Evolutionary conservation across 2,888 invertebrate genomes (phyloP), one percentile per base, ranked within the genome.

Genomic region (Celastrina argiolus): DNA sequence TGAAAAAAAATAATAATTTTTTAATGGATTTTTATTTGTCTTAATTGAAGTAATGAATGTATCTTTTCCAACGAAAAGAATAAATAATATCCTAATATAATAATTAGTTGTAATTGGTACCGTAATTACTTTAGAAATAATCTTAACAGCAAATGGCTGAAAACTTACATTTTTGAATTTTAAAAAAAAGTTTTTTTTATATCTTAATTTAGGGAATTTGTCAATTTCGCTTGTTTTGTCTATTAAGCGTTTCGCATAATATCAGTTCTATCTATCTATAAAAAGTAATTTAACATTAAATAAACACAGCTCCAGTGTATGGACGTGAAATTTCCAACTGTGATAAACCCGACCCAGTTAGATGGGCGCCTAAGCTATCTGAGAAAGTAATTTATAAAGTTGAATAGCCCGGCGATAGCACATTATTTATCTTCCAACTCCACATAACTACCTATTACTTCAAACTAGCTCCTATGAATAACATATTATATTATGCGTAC

Each of bases 351-450:
- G 61, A 65, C 64, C 67, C 36, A 61, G 64, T 65, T 67, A 22
- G 41, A 75, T 77, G 56, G 72, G 22, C 42, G 36, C n/a, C 77
- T 51, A n/a, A 70, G 74, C 79, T 82, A 83, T 82, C 85, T 83
- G 81, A 85, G 85, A 86, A 84, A 85, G 84, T 87, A 87, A 87
- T 85, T 85, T 85, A 84, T 83, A 81, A 87, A 87, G 86, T 87
- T 87, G 82, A 81, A 82, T 82, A 74, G 77, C 77, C 74, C 76
- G 77, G 72, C 82, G 83, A 84, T 82, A 81, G 56, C 68, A 74
- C 78, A 80, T 81, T 86, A 85, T 86, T 85, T 85, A 86, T 82
- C 81, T 82, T 77, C 72, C 45, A 45, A 31, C 45, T 31, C 64
- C 42, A 16, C 14, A 45, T 63, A 63, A 63, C 42, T 42, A 63